Conservation (phyloP, 2,113 vertebrate genomes). For the Trogon surrucura region DNA sequence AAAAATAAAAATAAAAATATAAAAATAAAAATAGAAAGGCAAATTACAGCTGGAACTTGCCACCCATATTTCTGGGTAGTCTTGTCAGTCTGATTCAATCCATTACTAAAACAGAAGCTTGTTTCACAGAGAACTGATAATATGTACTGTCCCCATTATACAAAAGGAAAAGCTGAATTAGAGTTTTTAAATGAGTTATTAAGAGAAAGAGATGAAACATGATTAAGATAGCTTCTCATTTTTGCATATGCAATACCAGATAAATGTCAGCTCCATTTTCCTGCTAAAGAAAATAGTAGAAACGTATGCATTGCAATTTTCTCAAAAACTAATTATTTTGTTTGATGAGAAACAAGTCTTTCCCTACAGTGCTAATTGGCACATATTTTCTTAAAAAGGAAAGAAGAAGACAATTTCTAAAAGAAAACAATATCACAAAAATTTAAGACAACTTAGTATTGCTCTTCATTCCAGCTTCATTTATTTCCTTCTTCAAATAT, state of each 20-base stretch:
- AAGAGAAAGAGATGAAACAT: not conserved
- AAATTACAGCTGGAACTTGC: not conserved
- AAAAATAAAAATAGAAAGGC: no score
- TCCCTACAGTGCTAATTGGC: not conserved
- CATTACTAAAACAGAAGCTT: not conserved
- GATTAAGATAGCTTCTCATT: not conserved
- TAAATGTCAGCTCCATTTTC: not conserved
- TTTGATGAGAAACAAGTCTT: not conserved
- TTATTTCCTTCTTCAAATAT: not conserved
- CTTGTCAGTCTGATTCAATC: not conserved
- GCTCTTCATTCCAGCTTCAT: not conserved
- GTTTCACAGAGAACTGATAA: not conserved
- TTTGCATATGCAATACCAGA: not conserved
- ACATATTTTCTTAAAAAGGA: not conserved
- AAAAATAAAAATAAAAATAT: no score
- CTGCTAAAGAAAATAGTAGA: not conserved
- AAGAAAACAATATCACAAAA: not conserved
- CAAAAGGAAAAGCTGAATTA: not conserved
- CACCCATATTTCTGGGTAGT: not conserved
- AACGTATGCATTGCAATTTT: not conserved
- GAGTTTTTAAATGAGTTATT: not conserved
- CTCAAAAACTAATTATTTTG: not conserved
- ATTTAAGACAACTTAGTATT: not conserved
- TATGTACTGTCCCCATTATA: not conserved
- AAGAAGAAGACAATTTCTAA: not conserved